Evolutionary conservation across 2,888 invertebrate genomes (phyloP).

Genomic region (Xylota sylvarum): DNA sequence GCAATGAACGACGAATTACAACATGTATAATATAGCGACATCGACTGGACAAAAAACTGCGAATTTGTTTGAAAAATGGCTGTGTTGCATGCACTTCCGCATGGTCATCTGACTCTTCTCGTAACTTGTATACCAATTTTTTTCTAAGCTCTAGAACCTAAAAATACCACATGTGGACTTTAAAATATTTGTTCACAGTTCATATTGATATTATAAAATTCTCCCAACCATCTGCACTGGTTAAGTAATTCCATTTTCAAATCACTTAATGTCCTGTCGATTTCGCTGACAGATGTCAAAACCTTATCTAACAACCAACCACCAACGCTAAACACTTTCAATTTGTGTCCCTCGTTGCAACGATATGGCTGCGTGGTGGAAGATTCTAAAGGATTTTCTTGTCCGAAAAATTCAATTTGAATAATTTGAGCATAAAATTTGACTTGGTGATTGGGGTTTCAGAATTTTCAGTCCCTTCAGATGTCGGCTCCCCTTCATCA

Average conservation of each 20-base stretch:
- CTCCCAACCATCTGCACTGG: no score
- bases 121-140: no score
- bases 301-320: conserved; percentile 12
- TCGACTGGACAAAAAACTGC: no score
- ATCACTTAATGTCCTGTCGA: neutral
- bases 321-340: neutral
- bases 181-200: no score
- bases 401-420: conserved; percentile 62
- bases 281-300: conserved; percentile 11
- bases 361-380: neutral
- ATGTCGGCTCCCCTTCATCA: conserved; percentile 17
- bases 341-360: conserved; percentile 10
- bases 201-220: no score
- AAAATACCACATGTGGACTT: no score
- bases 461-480: conserved; percentile 37
- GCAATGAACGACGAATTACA: no score
- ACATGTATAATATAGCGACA: no score
- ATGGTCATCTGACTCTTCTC: no score
- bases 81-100: no score
- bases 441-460: conserved; percentile 71
- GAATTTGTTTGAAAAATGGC: no score
- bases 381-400: conserved; percentile 36
- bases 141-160: no score
- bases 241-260: neutral
- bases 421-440: conserved; percentile 68